These are phyloP conservation scores for Hystrix brachyura DNA, from an alignment of 2,113 vertebrate species.

Conservation along the genomic window DNA sequence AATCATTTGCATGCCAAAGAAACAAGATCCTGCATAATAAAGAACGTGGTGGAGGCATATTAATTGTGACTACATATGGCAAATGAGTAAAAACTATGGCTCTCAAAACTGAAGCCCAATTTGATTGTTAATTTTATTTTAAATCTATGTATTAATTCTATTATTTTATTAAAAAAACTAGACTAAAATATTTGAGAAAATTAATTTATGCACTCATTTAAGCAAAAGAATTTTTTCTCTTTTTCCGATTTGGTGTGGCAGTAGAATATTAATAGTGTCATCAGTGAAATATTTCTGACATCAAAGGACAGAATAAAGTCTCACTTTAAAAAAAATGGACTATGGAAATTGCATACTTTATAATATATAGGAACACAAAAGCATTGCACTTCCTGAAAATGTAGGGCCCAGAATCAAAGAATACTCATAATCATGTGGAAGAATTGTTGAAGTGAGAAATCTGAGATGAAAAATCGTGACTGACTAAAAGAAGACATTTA, in stretches of 20 bases:
- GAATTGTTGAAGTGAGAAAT: slow-evolving; percentile 60
- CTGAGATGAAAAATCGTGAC: slow-evolving; percentile 60
- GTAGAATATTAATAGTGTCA: neutral
- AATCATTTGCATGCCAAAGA: neutral
- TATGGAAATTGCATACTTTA: neutral
- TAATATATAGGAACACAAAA: neutral
- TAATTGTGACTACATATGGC: neutral
- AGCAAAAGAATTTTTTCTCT: neutral
- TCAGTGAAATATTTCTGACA: neutral
- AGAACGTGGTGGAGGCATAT: neutral
- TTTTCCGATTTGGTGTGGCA: neutral
- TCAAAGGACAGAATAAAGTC: neutral
- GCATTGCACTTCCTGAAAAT: slow-evolving; percentile 24
- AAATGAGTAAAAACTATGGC: neutral
- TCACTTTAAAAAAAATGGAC: neutral
- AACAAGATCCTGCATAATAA: neutral
- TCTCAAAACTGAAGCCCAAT: neutral
- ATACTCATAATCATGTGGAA: slow-evolving; percentile 6
- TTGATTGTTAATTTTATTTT: slow-evolving; percentile 22
- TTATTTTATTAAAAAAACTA: neutral
- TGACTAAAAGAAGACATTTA: slow-evolving; percentile 66
- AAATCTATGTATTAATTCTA: neutral
- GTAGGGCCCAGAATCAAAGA: slow-evolving; percentile 29
- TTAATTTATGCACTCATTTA: neutral
- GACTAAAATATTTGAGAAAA: neutral